These are phyloP conservation scores for Phlogophora meticulosa DNA, from an alignment of 2,888 invertebrate genomes.

Conservation along the genomic window DNA sequence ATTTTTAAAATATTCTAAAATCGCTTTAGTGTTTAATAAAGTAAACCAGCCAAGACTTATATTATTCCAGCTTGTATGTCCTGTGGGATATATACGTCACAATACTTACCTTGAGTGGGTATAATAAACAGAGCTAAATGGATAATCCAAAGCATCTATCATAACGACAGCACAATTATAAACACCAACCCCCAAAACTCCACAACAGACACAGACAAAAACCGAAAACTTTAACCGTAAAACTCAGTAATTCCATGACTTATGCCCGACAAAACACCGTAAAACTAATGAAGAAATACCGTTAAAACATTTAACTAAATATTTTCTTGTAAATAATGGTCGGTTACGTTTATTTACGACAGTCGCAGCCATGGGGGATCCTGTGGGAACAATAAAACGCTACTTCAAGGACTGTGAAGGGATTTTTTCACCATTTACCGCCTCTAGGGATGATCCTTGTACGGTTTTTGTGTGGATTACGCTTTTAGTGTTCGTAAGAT, in stretches of 20 bases:
- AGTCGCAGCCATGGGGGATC: slow-evolving; percentile 14
- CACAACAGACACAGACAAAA: slow-evolving; percentile 29
- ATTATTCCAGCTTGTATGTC: no score
- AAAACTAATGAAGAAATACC: slow-evolving; percentile 56
- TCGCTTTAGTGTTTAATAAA: no score
- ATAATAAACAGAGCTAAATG: neutral
- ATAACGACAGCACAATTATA: slow-evolving; percentile 23
- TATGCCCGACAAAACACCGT: slow-evolving; percentile 38
- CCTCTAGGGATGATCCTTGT: slow-evolving; percentile 40
- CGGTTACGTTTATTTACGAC: slow-evolving; percentile 58
- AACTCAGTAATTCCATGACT: slow-evolving; percentile 46
- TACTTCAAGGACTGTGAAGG: slow-evolving; percentile 49
- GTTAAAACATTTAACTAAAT: slow-evolving; percentile 53
- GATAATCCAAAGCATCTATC: neutral
- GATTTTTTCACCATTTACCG: slow-evolving; percentile 56
- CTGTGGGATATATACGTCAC: no score
- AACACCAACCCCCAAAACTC: slow-evolving; percentile 19
- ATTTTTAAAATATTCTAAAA: no score
- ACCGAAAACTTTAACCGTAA: slow-evolving; percentile 49
- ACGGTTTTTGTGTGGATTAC: slow-evolving; percentile 20
- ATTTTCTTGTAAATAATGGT: slow-evolving; percentile 52
- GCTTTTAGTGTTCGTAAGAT: slow-evolving; percentile 38
- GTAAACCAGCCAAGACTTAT: no score
- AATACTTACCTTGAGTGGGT: no score
- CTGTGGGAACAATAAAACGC: slow-evolving; percentile 56